Percentiles rank a stretch among this genome's conserved stretches.
phyloP scores from a whole-genome alignment of 1,140 invertebrate genomes.

The Pantala flavescens region DNA sequence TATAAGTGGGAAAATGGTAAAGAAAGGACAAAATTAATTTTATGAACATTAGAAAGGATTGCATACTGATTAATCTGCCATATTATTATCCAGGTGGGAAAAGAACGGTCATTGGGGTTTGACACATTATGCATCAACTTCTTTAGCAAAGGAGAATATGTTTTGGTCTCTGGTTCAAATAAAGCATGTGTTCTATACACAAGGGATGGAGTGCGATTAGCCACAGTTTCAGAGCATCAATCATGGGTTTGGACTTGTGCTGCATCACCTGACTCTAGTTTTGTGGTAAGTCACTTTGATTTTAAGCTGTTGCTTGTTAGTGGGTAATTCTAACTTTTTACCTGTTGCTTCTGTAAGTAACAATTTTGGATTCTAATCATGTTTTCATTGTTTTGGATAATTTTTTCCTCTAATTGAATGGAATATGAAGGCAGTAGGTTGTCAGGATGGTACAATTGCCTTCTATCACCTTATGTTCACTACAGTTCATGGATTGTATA shows the following conservation, averaged over 20 bases:
- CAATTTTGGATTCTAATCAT: too few species aligned
- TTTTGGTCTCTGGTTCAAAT: conserved; percentile 76
- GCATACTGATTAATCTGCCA: background rate
- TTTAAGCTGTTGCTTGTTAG: conserved; percentile 18
- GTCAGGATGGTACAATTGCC: conserved; percentile 90
- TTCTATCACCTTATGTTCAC: conserved; percentile 87
- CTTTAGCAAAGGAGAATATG: conserved; percentile 71
- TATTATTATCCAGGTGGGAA: conserved; percentile 35
- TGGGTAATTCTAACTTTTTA: conserved; percentile 17
- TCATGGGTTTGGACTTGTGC: conserved; percentile 83
- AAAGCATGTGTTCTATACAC: conserved; percentile 68
- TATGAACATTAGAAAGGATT: background rate
- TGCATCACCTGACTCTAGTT: conserved; percentile 59
- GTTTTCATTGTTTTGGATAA: too few species aligned
- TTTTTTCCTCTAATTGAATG: too few species aligned
- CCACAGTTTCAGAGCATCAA: conserved; percentile 57
- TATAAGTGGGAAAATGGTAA: conserved; percentile 67
- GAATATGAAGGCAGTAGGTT: conserved; percentile 65
- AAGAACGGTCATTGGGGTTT: conserved; percentile 66
- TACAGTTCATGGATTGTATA: conserved; percentile 90
- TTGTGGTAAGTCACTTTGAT: conserved; percentile 46
- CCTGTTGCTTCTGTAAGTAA: too few species aligned
- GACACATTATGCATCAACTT: conserved; percentile 70
- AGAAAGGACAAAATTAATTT: background rate
- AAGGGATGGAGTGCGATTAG: conserved; percentile 71